phyloP scores from a whole-genome alignment of 2,888 invertebrate genomes.

The Beris morrisii region DNA sequence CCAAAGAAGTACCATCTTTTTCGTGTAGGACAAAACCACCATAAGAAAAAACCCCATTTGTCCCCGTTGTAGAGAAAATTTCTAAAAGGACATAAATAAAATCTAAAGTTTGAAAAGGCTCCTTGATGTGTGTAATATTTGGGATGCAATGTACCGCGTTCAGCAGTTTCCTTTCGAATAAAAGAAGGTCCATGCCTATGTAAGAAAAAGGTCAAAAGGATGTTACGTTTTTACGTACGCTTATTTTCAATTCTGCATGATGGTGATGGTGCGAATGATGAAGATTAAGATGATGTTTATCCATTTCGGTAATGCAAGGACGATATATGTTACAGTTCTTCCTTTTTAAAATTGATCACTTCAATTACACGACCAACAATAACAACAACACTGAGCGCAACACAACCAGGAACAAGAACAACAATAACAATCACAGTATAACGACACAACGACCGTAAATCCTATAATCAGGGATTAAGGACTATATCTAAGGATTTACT shows the following conservation, averaged over 20 bases:
- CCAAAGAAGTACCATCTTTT: no score
- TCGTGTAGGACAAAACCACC: no score
- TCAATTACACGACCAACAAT: neutral
- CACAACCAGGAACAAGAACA: neutral
- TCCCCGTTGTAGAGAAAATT: conserved; percentile 13
- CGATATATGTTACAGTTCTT: no score
- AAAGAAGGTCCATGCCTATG: no score
- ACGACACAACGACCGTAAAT: conserved; percentile 7
- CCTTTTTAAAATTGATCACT: neutral
- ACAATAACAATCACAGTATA: conserved; percentile 24
- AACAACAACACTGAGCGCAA: conserved; percentile 9
- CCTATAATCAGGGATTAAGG: no score
- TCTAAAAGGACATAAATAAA: no score
- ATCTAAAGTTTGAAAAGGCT: no score
- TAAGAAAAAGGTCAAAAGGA: no score
- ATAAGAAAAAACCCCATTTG: conserved; percentile 17
- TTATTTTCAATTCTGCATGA: conserved; percentile 37
- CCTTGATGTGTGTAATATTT: no score
- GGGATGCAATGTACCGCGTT: no score
- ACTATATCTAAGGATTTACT: no score
- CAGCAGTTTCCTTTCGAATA: no score
- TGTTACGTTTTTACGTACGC: conserved; percentile 38
- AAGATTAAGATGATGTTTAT: conserved; percentile 36
- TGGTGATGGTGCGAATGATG: conserved; percentile 37
- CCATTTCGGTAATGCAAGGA: conserved; percentile 16